phyloP scores from a whole-genome alignment of 2,888 invertebrate species.

The Leptinotarsa peninsularis region DNA sequence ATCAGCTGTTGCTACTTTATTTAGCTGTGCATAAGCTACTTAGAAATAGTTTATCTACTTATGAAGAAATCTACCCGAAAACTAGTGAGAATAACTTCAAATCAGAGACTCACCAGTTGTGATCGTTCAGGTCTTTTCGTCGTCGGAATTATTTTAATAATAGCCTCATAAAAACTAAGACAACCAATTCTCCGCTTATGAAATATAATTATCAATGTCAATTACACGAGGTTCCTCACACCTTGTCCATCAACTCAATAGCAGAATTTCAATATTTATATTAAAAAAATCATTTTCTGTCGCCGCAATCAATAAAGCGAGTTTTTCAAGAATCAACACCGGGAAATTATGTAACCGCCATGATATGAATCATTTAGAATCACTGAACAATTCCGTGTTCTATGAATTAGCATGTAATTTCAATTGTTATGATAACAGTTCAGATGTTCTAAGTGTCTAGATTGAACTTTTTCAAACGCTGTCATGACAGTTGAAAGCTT shows the following conservation, averaged over 20 bases:
- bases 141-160: background rate
- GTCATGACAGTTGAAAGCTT: background rate
- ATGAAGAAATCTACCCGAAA: background rate
- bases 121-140: background rate
- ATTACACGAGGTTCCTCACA: background rate
- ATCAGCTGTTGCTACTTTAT: constrained; percentile 30
- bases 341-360: no score
- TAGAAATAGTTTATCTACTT: constrained; percentile 13
- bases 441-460: no score
- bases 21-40: constrained; percentile 35
- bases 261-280: background rate
- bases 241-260: background rate
- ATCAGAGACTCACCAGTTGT: background rate
- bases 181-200: background rate
- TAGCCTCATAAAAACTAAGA: background rate
- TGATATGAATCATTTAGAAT: no score
- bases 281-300: background rate
- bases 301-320: background rate
- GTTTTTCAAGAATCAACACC: background rate
- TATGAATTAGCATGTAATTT: no score
- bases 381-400: no score
- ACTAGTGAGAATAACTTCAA: background rate
- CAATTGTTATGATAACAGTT: no score
- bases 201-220: constrained; percentile 1
- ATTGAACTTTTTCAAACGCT: no score